Evolutionary conservation across 2,797 vertebrate species (phyloP), one percentile per base, ranked within the genome.

Genomic region (Danio albolineatus): DNA sequence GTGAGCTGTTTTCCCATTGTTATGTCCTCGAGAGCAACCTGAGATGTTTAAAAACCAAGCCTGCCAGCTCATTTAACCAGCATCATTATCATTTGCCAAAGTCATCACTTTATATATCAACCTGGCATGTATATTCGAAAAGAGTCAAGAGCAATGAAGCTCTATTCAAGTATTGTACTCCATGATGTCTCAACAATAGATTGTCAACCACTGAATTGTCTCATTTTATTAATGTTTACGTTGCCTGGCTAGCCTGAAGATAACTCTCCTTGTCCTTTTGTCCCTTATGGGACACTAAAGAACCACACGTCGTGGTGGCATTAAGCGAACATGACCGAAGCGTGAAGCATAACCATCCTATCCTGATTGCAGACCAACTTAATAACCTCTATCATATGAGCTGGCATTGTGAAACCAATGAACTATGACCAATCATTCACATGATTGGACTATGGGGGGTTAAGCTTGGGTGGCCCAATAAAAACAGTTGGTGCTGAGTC

Each of bases 321-420:
- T 57, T 72, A 44, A 84, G 79, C 78, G 83, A 87, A 85, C 73
- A 86, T 87, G 87, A 92, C 90, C 76, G 87, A 88, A 88, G 89
- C 88, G 59, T 90, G 86, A 91, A 92, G 87, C 85, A 88, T 86
- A 83, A 86, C 84, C 81, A 89, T 91, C 90, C 89, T 85, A 80
- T 82, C 78, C 84, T 90, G 89, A 92, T 90, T 92, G 89, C 83
- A 83, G 88, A 88, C 87, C 83, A 87, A 89, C 87, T 90, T 90
- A 90, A 88, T 85, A 90, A 90, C 88, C 89, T 84, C 83, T 84
- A 86, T 89, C 89, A 89, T 90, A 91, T 90, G 82, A 84, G 82
- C 82, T 69, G 82, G 87, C 85, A 89, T 89, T 88, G 90, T 90
- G 88, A 91, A 92, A 89, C 87, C 87, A 87, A 92, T 91, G 91